These are phyloP conservation scores for Trachymyrmex cornetzi DNA, from an alignment of 1,140 invertebrate species.

Conservation along the genomic window DNA sequence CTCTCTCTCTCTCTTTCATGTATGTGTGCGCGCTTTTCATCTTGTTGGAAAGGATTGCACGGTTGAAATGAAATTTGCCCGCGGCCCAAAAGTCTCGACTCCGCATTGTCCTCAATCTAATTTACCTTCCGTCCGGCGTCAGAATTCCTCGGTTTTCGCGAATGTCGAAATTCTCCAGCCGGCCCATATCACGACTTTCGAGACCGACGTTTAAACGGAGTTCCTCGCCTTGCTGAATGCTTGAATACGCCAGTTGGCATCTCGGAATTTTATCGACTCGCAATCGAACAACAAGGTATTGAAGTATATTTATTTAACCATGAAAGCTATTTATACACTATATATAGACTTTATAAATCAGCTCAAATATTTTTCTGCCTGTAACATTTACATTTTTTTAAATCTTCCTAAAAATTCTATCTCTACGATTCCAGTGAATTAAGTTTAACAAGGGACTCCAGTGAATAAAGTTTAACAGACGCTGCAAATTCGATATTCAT, in stretches of 20 bases:
- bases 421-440: background rate
- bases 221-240: constrained; percentile 2
- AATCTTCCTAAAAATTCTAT: background rate
- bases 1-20: background rate
- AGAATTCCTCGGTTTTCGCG: constrained; percentile 60
- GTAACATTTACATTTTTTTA: background rate
- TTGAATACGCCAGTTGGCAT: background rate
- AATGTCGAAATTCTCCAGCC: constrained; percentile 50
- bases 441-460: background rate
- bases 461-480: background rate
- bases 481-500: background rate
- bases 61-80: constrained; percentile 52
- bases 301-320: background rate
- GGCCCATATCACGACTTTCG: constrained; percentile 19
- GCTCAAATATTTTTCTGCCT: background rate
- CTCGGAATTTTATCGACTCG: constrained; percentile 32
- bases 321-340: background rate
- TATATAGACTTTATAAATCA: background rate
- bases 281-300: background rate
- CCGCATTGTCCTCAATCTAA: constrained; percentile 59
- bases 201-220: constrained; percentile 52
- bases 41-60: constrained; percentile 26
- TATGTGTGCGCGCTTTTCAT: constrained; percentile 41
- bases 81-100: constrained; percentile 53
- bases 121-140: constrained; percentile 47